phyloP scores from a whole-genome alignment of 1,140 invertebrate species.

The Homarus americanus region DNA sequence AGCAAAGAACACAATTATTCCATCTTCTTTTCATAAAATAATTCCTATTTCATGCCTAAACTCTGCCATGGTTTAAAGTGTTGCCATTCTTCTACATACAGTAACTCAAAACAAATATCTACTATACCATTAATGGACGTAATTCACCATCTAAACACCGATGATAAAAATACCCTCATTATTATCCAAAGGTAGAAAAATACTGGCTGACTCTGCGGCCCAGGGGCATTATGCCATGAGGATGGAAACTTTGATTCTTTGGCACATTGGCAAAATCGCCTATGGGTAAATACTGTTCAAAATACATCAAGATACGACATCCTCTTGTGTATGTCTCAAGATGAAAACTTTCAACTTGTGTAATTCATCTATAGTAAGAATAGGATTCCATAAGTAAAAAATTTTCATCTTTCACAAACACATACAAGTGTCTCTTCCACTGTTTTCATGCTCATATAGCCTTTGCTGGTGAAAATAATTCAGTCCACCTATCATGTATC shows the following conservation, averaged over 20 bases:
- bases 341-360: background rate
- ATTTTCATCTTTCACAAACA: background rate
- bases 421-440: background rate
- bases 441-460: background rate
- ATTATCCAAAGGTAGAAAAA: conserved; percentile 66
- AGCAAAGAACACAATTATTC: background rate
- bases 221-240: conserved; percentile 36
- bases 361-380: background rate
- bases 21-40: conserved; percentile 9
- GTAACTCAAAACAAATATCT: conserved; percentile 9
- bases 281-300: conserved; percentile 36
- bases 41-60: background rate
- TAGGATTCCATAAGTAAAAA: background rate
- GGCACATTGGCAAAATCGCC: conserved; percentile 52
- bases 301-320: conserved; percentile 21
- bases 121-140: conserved; percentile 42
- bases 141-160: conserved; percentile 45
- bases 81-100: background rate
- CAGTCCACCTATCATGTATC: background rate
- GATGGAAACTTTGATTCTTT: conserved; percentile 63
- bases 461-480: conserved; percentile 15
- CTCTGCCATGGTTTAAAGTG: conserved; percentile 10
- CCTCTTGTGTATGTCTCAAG: background rate
- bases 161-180: conserved; percentile 64
- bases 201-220: conserved; percentile 61